These are phyloP conservation scores for Phortica magna DNA, from an alignment of 2,888 invertebrate genomes.

Conservation along the genomic window DNA sequence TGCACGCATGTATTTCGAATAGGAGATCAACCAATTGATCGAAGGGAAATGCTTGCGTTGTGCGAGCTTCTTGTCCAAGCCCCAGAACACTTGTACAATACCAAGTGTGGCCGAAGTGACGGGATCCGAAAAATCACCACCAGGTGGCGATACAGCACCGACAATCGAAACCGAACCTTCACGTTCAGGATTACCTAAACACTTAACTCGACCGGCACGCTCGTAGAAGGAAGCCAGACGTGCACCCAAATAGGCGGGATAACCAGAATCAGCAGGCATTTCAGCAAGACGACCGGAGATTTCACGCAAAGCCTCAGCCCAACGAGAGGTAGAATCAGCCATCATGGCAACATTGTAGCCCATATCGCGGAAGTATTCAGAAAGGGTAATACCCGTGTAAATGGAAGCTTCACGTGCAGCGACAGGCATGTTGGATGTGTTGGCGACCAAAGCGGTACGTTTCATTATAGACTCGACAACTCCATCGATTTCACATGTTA, in stretches of 20 bases:
- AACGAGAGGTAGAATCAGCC: conserved; percentile 99
- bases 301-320: conserved; percentile 99
- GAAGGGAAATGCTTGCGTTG: conserved; percentile 99
- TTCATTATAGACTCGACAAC: conserved; percentile 99
- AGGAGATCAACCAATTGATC: conserved; percentile 99
- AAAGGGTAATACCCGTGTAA: conserved; percentile 99
- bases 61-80: conserved; percentile 98
- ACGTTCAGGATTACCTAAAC: conserved; percentile 97
- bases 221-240: conserved; percentile 99
- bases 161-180: conserved; percentile 99
- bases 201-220: conserved; percentile 97
- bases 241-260: conserved; percentile 99
- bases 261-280: conserved; percentile 99
- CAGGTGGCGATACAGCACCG: conserved; percentile 99
- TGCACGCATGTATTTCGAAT: conserved; percentile 98
- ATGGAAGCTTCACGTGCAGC: conserved; percentile 99
- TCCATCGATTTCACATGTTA: conserved; percentile 97
- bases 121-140: conserved; percentile 99
- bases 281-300: conserved; percentile 97
- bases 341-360: conserved; percentile 99
- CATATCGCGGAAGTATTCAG: conserved; percentile 99
- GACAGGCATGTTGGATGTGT: conserved; percentile 99
- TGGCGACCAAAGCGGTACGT: conserved; percentile 98
- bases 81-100: conserved; percentile 99
- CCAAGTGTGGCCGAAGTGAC: conserved; percentile 99